Conservation (phyloP, 2,888 invertebrate genomes). For the Heliconius ethilla region DNA sequence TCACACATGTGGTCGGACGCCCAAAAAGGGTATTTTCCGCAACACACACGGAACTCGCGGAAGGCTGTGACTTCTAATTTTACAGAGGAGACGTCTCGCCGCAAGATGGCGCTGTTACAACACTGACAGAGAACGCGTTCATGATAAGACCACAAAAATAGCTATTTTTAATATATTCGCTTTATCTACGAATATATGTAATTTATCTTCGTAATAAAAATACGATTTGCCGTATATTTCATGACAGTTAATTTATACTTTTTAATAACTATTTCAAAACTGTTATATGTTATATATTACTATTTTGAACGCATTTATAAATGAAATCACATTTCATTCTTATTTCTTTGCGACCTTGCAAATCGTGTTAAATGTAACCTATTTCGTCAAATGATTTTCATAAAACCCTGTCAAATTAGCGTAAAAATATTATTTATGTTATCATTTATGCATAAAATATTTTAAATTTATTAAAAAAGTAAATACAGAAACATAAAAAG, state of each 20-base stretch:
- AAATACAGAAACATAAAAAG: not conserved
- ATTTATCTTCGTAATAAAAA: not conserved
- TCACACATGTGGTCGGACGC: conserved; percentile 86
- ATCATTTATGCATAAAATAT: conserved; percentile 10
- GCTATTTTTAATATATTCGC: conserved; percentile 3
- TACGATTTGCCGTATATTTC: not conserved
- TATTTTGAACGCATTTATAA: conserved; percentile 52
- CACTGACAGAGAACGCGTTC: conserved; percentile 60
- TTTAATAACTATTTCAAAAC: not conserved
- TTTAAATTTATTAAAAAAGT: not conserved
- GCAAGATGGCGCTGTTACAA: conserved; percentile 69
- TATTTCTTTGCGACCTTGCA: conserved; percentile 48
- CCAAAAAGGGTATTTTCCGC: conserved; percentile 86
- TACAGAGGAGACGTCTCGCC: conserved; percentile 67
- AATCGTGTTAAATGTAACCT: conserved; percentile 43
- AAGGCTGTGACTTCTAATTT: conserved; percentile 81
- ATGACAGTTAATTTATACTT: not conserved
- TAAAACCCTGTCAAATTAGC: not conserved
- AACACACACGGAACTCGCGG: conserved; percentile 81
- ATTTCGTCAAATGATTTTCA: conserved; percentile 28
- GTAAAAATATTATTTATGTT: conserved; percentile 11
- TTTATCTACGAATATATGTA: not conserved
- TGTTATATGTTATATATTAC: not conserved
- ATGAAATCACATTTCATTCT: conserved; percentile 58
- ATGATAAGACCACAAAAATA: conserved; percentile 44